Evolutionary conservation across 2,888 invertebrate species (phyloP), one percentile per base, ranked within the genome.

Genomic region (Rugalucina vietnamica): DNA sequence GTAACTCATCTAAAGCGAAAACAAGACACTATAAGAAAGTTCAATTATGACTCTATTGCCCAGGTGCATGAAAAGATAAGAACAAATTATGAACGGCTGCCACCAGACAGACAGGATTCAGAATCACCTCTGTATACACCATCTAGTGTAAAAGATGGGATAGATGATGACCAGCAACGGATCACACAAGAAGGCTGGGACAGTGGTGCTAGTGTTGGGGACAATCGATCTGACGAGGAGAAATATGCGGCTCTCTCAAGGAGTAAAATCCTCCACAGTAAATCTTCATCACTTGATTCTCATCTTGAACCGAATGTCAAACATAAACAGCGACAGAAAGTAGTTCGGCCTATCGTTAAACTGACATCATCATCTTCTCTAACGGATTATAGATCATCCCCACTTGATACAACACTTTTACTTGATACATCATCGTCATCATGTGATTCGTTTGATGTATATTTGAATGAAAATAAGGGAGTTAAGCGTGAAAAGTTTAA

Each of bases 141-240:
- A 34, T 10, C 32, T 10, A 5, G 18, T 34, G n/a, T 14, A 14
- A 1, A 2, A n/a, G 43, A 69, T 39, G 76, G 69, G 14, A 36
- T 54, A 34, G 78, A 76, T 50, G 79, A 76, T 60, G 36, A 39
- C 5, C 29, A 5, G 24, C 0, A 29, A 21, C 8, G 43, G 8
- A 43, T 43, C 18, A n/a, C 1, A 50, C 21, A n/a, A 21, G 34
- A 10, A 24, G 10, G 21, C 24, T n/a, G 37, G n/a, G 29, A 76
- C 12, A n/a, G 27, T 57, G n/a, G n/a, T n/a, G 79, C 69, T 69
- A 50, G 75, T 39, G 24, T 84, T 29, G 74, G 83, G 70, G 87
- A 87, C 57, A 87, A 87, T 34, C 49, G 87, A 49, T 87, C 87
- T 14, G 87, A 87, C 78, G 87, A 87, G 43, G 87, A 87, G 37